These are phyloP conservation scores for Euborellia annulipes DNA, from an alignment of 1,140 invertebrate species.

Conservation along the genomic window DNA sequence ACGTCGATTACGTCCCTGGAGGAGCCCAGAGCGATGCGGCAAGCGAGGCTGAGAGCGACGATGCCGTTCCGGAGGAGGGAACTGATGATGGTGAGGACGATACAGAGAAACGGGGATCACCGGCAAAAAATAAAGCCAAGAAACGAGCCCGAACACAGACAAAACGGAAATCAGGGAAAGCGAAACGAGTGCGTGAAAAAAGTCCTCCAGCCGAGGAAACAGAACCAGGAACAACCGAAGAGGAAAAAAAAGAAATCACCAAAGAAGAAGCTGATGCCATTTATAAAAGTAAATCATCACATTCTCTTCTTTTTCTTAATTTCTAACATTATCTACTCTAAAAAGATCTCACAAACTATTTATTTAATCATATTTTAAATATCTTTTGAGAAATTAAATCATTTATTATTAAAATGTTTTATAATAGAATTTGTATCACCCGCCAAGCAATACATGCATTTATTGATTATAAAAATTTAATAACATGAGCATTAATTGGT, in stretches of 20 bases:
- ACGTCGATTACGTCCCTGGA: constrained; percentile 32
- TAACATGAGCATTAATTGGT: no score
- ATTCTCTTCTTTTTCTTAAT: no score
- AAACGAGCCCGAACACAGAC: background rate
- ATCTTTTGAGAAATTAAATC: no score
- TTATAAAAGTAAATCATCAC: no score
- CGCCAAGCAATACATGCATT: no score
- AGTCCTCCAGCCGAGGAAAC: constrained; percentile 7
- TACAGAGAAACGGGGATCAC: constrained; percentile 10
- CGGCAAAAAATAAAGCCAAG: constrained; percentile 11
- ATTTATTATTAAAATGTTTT: no score
- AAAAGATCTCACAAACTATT: no score
- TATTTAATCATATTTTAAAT: no score
- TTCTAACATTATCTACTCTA: no score
- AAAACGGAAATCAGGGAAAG: constrained; percentile 8
- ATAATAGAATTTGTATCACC: no score
- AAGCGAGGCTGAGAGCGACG: constrained; percentile 18
- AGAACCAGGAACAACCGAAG: constrained; percentile 10
- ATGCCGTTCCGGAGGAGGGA: constrained; percentile 15
- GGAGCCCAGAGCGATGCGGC: constrained; percentile 21
- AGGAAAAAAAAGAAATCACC: constrained; percentile 15
- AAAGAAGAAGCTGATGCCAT: no score
- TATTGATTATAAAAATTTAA: no score
- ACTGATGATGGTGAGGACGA: constrained; percentile 16
- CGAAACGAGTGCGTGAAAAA: constrained; percentile 9